Evolutionary conservation across 1,140 invertebrate species (phyloP).

Genomic region (Dendrolimus punctatus): DNA sequence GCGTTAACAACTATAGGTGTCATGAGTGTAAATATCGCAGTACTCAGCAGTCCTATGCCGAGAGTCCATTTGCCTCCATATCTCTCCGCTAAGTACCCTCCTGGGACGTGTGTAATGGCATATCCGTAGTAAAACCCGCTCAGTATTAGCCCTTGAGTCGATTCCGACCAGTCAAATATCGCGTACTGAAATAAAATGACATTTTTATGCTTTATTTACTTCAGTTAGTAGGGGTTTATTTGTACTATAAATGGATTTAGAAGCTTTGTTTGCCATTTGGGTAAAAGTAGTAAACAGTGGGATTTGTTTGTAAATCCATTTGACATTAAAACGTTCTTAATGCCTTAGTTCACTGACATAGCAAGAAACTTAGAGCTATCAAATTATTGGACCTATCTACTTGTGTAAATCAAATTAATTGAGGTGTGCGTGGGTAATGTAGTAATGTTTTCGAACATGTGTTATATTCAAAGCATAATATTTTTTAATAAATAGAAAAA

Average conservation of each 20-base stretch:
- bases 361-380: no score
- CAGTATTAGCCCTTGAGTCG: constrained; percentile 74
- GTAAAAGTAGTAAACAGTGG: no score
- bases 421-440: no score
- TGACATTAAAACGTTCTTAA: no score
- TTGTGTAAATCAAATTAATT: no score
- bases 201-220: background rate
- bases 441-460: no score
- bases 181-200: constrained; percentile 38
- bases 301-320: no score
- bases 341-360: no score
- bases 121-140: constrained; percentile 76
- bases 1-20: constrained; percentile 68
- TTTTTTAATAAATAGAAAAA: no score
- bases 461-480: no score
- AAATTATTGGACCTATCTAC: no score
- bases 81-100: constrained; percentile 74
- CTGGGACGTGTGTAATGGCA: constrained; percentile 75
- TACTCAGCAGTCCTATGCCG: constrained; percentile 75
- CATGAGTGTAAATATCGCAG: constrained; percentile 74
- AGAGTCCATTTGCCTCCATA: constrained; percentile 75
- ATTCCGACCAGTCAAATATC: constrained; percentile 74
- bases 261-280: background rate
- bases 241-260: background rate
- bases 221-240: background rate